phyloP scores from a whole-genome alignment of 2,888 invertebrate genomes.

The Diloba caeruleocephala region DNA sequence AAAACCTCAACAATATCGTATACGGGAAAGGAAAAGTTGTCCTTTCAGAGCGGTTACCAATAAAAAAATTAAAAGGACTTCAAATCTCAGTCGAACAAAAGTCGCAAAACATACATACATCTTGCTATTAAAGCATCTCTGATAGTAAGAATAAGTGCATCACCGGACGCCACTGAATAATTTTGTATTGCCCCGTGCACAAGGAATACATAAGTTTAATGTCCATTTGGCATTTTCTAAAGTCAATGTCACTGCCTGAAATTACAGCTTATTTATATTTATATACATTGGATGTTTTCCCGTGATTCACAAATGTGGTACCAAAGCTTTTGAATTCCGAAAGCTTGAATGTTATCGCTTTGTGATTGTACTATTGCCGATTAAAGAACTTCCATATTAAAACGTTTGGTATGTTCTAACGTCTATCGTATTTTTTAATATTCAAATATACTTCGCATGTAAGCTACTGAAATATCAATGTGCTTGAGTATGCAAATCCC shows the following conservation, averaged over 20 bases:
- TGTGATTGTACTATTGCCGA: constrained; percentile 15
- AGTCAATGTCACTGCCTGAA: constrained; percentile 13
- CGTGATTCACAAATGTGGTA: constrained; percentile 22
- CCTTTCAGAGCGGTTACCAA: constrained; percentile 13
- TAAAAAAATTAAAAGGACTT: constrained; percentile 52
- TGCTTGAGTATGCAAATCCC: constrained; percentile 40
- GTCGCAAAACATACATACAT: constrained; percentile 47
- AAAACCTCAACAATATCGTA: no score
- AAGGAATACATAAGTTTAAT: constrained; percentile 49
- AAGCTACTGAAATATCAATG: constrained; percentile 14
- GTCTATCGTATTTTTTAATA: constrained; percentile 11
- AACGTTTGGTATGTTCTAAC: constrained; percentile 13
- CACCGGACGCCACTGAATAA: constrained; percentile 46
- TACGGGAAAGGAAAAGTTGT: no score
- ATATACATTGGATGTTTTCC: constrained; percentile 2
- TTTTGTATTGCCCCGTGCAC: constrained; percentile 34
- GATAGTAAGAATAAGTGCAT: constrained; percentile 39
- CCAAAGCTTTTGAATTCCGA: constrained; percentile 25
- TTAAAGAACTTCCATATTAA: constrained; percentile 29
- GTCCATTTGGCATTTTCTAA: constrained; percentile 48
- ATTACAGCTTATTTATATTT: constrained; percentile 41
- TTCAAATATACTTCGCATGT: constrained; percentile 22
- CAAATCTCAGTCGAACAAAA: constrained; percentile 43
- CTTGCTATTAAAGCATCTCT: constrained; percentile 49
- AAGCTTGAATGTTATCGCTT: constrained; percentile 32